phyloP scores from a whole-genome alignment of 2,113 vertebrate species.

The Parus major region DNA sequence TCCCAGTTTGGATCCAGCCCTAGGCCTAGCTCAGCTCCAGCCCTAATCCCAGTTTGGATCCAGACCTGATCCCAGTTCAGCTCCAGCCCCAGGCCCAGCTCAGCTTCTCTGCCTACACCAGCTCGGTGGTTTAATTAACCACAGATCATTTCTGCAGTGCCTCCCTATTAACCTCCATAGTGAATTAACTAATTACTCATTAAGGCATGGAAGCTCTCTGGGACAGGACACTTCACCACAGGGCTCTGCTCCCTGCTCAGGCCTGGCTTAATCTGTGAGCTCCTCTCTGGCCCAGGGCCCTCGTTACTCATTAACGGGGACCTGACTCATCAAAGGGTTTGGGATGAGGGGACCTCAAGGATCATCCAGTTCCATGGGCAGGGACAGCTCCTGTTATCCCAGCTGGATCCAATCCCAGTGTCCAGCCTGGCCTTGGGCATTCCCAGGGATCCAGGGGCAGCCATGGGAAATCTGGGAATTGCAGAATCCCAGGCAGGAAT shows the following conservation, averaged over 20 bases:
- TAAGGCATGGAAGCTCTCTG: not conserved
- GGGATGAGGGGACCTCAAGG: not conserved
- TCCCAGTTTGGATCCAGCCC: not conserved
- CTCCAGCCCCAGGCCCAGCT: not conserved
- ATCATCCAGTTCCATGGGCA: not conserved
- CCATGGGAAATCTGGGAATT: not conserved
- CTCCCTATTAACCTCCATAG: conserved; percentile 31
- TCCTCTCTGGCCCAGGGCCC: not conserved
- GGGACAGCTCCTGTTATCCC: not conserved
- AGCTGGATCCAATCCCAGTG: rapidly evolving
- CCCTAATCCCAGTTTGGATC: no score
- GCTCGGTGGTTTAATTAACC: conserved; percentile 44
- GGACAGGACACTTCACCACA: conserved; percentile 35
- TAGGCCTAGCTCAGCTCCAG: not conserved
- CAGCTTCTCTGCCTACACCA: rapidly evolving
- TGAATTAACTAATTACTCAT: conserved; percentile 45
- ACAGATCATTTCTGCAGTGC: conserved; percentile 23
- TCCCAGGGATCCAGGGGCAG: not conserved
- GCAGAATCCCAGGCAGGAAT: not conserved
- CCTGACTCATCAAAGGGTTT: not conserved
- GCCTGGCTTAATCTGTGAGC: conserved; percentile 58
- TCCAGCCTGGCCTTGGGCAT: not conserved
- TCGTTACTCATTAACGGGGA: not conserved
- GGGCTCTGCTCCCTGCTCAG: not conserved
- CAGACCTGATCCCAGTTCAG: not conserved